A percentile compares a stretch with the other conserved stretches of the same genome.
These are phyloP conservation scores for Drosophila mayri DNA, from an alignment of 1,140 invertebrate genomes.

Conservation along the genomic window DNA sequence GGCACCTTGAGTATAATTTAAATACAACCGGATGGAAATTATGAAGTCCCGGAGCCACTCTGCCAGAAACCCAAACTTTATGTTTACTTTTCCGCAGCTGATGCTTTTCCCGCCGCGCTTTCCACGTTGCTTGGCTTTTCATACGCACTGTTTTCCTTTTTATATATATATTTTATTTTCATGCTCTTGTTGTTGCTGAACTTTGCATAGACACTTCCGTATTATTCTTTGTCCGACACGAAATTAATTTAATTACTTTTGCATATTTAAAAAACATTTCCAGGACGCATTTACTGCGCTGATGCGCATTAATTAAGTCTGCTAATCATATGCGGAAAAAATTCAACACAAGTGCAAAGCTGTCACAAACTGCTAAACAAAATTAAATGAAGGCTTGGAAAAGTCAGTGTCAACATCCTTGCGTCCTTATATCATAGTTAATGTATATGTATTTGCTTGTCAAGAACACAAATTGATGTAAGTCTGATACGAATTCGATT, in stretches of 20 bases:
- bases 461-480: neutral
- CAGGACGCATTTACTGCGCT: conserved; percentile 20
- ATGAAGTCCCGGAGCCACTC: conserved; percentile 65
- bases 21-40: conserved; percentile 70
- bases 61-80: conserved; percentile 51
- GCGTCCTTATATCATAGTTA: conserved; percentile 11
- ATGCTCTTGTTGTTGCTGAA: conserved; percentile 21
- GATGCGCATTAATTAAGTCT: conserved; percentile 30
- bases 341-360: conserved; percentile 25
- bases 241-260: conserved; percentile 66
- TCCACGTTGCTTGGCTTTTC: conserved; percentile 56
- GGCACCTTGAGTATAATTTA: conserved; percentile 61
- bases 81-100: conserved; percentile 79
- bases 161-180: conserved; percentile 15
- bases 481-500: conserved; percentile 36
- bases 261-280: conserved; percentile 24
- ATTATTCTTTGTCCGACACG: conserved; percentile 64
- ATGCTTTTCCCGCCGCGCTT: conserved; percentile 37
- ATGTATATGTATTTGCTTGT: neutral
- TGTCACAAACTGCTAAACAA: conserved; percentile 5
- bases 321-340: conserved; percentile 41
- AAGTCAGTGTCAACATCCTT: conserved; percentile 3
- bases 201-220: conserved; percentile 58
- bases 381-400: conserved; percentile 1
- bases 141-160: conserved; percentile 54